phyloP scores from a whole-genome alignment of 2,888 invertebrate genomes.

The Rambutsinella grinnellia region DNA sequence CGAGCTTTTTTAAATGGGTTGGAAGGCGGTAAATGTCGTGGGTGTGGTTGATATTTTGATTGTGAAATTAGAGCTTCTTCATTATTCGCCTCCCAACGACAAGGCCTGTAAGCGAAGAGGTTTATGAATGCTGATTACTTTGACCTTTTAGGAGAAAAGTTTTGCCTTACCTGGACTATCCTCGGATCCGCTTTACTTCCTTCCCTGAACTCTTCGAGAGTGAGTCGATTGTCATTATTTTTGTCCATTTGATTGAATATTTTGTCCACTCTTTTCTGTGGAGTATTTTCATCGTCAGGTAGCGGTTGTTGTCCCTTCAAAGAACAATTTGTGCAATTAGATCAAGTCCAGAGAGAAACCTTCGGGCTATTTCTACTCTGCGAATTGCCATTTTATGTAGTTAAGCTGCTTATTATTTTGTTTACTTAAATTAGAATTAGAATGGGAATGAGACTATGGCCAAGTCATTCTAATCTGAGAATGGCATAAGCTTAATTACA shows the following conservation, averaged over 20 bases:
- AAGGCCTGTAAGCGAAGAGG: slow-evolving; percentile 52
- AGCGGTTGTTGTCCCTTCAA: slow-evolving; percentile 89
- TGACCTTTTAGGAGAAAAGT: neutral
- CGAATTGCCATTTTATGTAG: too few relatives aligned
- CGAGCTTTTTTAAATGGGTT: too few relatives aligned
- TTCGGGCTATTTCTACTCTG: too few relatives aligned
- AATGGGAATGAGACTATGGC: too few relatives aligned
- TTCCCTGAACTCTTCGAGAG: slow-evolving; percentile 96
- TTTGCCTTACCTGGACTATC: slow-evolving; percentile 86
- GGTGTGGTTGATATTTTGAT: neutral
- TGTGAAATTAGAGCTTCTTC: too few relatives aligned
- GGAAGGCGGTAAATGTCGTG: neutral
- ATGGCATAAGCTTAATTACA: too few relatives aligned
- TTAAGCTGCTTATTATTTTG: too few relatives aligned
- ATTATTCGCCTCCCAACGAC: slow-evolving; percentile 53
- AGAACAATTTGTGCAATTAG: neutral
- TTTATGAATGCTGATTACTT: neutral
- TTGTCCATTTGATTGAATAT: slow-evolving; percentile 99
- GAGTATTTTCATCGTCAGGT: slow-evolving; percentile 91
- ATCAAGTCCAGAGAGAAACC: neutral
- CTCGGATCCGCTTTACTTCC: slow-evolving; percentile 98
- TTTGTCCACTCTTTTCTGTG: slow-evolving; percentile 96
- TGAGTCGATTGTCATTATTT: slow-evolving; percentile 96
- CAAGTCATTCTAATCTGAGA: too few relatives aligned
- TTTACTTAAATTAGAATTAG: too few relatives aligned